phyloP scores from a whole-genome alignment of 2,113 vertebrate species.

The Osmerus eperlanus region DNA sequence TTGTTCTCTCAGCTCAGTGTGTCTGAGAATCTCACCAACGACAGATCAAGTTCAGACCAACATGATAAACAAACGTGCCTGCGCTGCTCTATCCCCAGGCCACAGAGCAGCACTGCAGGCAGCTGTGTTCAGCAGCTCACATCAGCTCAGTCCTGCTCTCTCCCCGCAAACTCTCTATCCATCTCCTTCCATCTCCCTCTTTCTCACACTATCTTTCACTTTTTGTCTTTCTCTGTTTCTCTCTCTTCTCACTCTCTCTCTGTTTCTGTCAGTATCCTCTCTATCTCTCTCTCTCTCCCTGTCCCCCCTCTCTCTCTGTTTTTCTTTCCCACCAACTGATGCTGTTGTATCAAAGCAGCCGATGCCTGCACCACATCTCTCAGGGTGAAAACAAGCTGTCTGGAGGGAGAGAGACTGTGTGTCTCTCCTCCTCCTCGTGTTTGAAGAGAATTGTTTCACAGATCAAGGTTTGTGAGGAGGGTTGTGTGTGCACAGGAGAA shows the following conservation, averaged over 20 bases:
- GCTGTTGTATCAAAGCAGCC: not conserved
- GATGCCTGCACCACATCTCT: not conserved
- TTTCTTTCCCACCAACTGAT: not conserved
- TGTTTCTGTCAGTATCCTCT: too few species aligned
- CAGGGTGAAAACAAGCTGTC: not conserved
- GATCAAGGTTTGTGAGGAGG: not conserved
- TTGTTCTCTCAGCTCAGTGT: not conserved
- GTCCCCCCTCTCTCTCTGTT: not conserved
- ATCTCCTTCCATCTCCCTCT: too few species aligned
- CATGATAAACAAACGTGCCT: not conserved
- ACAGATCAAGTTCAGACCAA: not conserved
- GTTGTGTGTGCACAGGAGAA: not conserved
- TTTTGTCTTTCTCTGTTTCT: too few species aligned
- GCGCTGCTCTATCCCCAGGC: not conserved
- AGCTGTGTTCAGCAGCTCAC: not conserved
- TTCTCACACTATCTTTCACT: too few species aligned
- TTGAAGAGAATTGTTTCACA: constrained; percentile 1
- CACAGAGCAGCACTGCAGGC: not conserved
- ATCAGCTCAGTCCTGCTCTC: not conserved
- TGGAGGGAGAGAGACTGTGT: not conserved
- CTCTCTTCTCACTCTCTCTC: too few species aligned
- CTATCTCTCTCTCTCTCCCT: not conserved
- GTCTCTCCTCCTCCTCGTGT: not conserved
- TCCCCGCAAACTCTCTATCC: not conserved
- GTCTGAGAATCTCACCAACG: not conserved